These are phyloP conservation scores for Rotaria magnacalcarata DNA, from an alignment of 2,888 invertebrate species.

Conservation along the genomic window DNA sequence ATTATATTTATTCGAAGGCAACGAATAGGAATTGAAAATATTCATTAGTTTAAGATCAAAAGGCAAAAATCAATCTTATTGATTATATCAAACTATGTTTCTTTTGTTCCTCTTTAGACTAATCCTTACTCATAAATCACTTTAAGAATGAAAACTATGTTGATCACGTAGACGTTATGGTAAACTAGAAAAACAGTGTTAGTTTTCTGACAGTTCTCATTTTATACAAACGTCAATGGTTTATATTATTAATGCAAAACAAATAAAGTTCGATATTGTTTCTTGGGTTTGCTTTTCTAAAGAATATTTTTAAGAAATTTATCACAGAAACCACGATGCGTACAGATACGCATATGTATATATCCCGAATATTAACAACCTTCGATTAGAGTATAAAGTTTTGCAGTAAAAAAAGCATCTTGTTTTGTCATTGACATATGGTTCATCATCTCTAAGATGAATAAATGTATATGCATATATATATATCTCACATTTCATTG, in stretches of 20 bases:
- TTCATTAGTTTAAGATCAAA: constrained; percentile 16
- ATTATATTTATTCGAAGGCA: neutral
- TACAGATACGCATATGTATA: too few relatives aligned
- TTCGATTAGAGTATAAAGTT: constrained; percentile 79
- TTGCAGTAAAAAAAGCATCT: constrained; percentile 88
- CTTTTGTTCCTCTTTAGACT: neutral
- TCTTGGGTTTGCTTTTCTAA: neutral
- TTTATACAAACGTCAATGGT: neutral
- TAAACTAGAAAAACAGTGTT: neutral
- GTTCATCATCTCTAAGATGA: constrained; percentile 97
- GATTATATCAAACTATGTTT: neutral
- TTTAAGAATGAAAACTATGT: neutral
- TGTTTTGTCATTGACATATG: constrained; percentile 95
- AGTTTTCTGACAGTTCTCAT: neutral
- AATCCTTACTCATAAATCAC: neutral
- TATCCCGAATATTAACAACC: constrained; percentile 87
- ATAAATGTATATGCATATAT: constrained; percentile 81
- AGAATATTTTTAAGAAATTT: constrained; percentile 85
- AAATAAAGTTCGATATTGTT: neutral
- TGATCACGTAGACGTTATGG: neutral
- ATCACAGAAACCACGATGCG: constrained; percentile 73
- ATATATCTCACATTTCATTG: constrained; percentile 84
- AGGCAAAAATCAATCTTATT: neutral
- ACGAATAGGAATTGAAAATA: neutral
- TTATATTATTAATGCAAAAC: neutral